Evolutionary conservation across 2,113 vertebrate species (phyloP), one percentile per base, ranked within the genome.

Genomic region (Bubo bubo): DNA sequence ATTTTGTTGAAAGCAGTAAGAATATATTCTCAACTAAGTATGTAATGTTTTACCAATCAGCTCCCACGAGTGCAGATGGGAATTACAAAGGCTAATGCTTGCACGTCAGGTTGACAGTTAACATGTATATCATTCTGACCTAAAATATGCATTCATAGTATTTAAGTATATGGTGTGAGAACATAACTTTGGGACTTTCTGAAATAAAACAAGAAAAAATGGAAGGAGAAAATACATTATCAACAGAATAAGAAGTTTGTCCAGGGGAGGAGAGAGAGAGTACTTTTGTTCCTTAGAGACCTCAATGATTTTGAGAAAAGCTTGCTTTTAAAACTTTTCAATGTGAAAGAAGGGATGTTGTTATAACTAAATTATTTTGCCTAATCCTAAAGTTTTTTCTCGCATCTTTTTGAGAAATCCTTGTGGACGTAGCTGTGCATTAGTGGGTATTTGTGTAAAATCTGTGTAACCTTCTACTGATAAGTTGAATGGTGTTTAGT

Each of bases 241-340:
- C 10, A 15, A 62, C 58, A 72, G 63, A 85, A n/a, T 50, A 70
- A 62, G 12, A 58, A 76, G 10, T 27, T 63, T 45, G 32, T 8
- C 16, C 23, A 27, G 6, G 17, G n/a, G 7, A 68, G 28, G 30
- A 56, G 8, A 62, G 28, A 28, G 28, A 45, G 19, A 30, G 13
- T 84, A 22, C 39, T 87, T 94, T 79, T 81, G 68, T 89, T 68
- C 95, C 90, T 94, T 95, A 88, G 84, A 95, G 97, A 73, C 91
- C 30, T 94, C 86, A 79, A 24, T 91, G 86, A 91, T 95, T 97
- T 96, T 96, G 94, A 96, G 88, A 94, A 96, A 95, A 72, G 50
- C 60, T 74, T 66, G 71, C 43, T 81, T 93, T 96, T 96, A 83
- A 89, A 86, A 66, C 32, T 87, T 76, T 13, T 27, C 20, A 8